Evolutionary conservation across 2,113 vertebrate species (phyloP).

Genomic region (Notarius quadriscutis): DNA sequence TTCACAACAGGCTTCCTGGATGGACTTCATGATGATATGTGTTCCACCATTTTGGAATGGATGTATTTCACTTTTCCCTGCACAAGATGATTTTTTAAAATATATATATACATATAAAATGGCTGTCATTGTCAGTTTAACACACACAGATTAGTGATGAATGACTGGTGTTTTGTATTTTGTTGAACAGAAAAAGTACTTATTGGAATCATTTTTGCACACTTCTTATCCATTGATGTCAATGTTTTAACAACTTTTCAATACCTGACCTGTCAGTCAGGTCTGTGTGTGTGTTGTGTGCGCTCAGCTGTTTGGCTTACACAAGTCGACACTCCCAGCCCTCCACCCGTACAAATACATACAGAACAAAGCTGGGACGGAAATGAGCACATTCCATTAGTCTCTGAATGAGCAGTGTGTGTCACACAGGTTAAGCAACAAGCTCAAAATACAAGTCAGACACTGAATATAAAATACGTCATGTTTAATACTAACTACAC

Average conservation of each 20-base stretch:
- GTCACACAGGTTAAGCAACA: background rate
- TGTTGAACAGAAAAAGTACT: too few species aligned
- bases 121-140: slow-evolving; percentile 7
- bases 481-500: background rate
- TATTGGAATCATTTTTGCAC: background rate
- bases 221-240: background rate
- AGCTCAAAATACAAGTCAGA: slow-evolving; percentile 1
- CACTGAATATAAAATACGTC: background rate
- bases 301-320: background rate
- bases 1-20: background rate
- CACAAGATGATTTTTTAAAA: background rate
- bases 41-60: slow-evolving; percentile 43
- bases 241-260: background rate
- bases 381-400: slow-evolving; percentile 50
- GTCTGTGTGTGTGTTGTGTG: background rate
- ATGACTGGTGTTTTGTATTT: too few species aligned
- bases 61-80: slow-evolving; percentile 7
- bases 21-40: background rate
- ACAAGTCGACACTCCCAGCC: background rate
- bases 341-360: background rate
- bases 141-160: background rate
- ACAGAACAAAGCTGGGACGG: slow-evolving; percentile 11
- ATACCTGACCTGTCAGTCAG: slow-evolving; percentile 13
- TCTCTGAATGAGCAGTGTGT: background rate
- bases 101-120: background rate